Percentiles rank a stretch among this genome's conserved stretches.
phyloP scores from a whole-genome alignment of 2,797 vertebrate genomes.

The Bradypodion ventrale region DNA sequence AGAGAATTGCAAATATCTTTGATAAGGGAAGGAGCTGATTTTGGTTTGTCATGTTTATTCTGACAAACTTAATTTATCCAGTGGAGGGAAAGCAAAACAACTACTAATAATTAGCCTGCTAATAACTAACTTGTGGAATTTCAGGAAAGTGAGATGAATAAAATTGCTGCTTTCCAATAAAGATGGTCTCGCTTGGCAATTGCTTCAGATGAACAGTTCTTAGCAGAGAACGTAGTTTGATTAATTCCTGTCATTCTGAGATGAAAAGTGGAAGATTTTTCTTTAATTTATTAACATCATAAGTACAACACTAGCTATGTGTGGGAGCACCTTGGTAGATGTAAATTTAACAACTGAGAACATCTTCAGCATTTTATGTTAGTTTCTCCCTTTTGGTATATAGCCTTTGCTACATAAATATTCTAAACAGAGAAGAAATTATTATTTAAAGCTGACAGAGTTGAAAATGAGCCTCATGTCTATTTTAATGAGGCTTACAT shows the following conservation, averaged over 20 bases:
- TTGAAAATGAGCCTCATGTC: background rate
- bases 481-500: slow-evolving; percentile 3
- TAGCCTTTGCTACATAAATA: background rate
- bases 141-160: background rate
- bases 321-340: background rate
- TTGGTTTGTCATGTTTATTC: background rate
- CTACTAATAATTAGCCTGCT: background rate
- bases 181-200: background rate
- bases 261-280: background rate
- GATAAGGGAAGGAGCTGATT: background rate
- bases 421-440: background rate
- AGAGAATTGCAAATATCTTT: background rate
- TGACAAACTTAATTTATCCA: background rate
- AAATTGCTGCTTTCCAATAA: background rate
- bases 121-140: background rate
- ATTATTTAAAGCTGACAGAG: background rate
- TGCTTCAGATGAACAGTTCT: background rate
- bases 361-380: background rate
- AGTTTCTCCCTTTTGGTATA: background rate
- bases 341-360: slow-evolving; percentile 4
- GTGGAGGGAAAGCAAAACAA: background rate
- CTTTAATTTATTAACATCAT: background rate
- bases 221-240: background rate
- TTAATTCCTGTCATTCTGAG: background rate
- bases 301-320: background rate